Evolutionary conservation across 2,888 invertebrate species (phyloP).

Genomic region (Spodoptera picta): DNA sequence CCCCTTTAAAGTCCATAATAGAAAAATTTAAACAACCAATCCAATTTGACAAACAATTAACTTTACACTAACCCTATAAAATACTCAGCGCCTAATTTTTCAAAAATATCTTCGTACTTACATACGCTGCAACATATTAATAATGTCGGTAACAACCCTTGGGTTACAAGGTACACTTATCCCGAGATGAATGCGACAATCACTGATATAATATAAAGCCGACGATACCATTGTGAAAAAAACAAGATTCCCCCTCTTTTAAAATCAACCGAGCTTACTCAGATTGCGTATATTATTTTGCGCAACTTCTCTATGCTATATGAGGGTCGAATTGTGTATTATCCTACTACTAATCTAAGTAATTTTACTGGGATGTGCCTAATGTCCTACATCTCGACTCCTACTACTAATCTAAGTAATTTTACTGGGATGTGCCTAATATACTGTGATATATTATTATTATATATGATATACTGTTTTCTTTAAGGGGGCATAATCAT

Average conservation of each 20-base stretch:
- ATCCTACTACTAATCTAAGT: not conserved
- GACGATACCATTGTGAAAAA: conserved; percentile 65
- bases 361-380: too few relatives aligned
- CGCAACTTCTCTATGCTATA: conserved; percentile 21
- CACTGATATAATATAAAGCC: conserved; percentile 61
- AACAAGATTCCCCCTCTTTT: conserved; percentile 52
- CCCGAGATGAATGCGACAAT: conserved; percentile 67
- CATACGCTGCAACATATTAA: not conserved
- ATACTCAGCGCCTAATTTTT: too few relatives aligned
- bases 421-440: too few relatives aligned
- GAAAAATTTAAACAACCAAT: too few relatives aligned
- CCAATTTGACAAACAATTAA: too few relatives aligned
- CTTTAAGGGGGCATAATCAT: too few relatives aligned
- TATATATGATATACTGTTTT: too few relatives aligned
- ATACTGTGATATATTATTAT: too few relatives aligned
- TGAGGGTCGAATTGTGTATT: not conserved
- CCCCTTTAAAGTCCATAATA: too few relatives aligned
- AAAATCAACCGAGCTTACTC: conserved; percentile 46
- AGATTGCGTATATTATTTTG: conserved; percentile 42
- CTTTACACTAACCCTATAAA: too few relatives aligned
- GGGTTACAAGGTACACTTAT: conserved; percentile 57
- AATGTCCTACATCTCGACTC: too few relatives aligned
- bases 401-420: not conserved
- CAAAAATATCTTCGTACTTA: too few relatives aligned
- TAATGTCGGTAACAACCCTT: conserved; percentile 42